Evolutionary conservation across 35 echinoderm and acorn worm genomes (phyloP), one percentile per base, ranked within the genome.

Genomic region (Apostichopus japonicus): DNA sequence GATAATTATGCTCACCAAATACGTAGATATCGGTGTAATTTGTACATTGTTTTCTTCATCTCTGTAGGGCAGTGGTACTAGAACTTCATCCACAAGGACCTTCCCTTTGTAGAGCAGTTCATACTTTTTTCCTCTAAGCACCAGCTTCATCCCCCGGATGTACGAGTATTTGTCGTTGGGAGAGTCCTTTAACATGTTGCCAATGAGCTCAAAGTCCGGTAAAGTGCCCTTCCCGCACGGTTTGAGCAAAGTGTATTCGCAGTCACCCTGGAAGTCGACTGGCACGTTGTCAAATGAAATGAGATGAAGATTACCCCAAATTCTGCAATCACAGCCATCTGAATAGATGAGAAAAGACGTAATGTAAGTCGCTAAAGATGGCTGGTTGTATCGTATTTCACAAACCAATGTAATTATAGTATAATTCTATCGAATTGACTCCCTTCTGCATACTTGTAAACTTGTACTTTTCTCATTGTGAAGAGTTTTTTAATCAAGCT

Each of bases 291-390:
- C 65, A 27, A 27, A 27, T 27, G 25, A 27, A 27, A 27, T 27
- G 25, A 27, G 25, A 27, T 27, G 25, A 27, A 27, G 25, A 27
- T 27, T 27, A 27, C 25, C 25, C 25, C 25, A 27, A 0, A 27
- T 27, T 27, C 25, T 87, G 92, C 87, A 93, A 24, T 86, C 81
- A 59, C 92, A 93, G 21, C 77, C 53, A n/a, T 83, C 92, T 53
- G 72, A 27, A 23, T 77, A 93, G 70, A 87, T 55, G 83, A 86
- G 78, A 7, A 19, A 53, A 4, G 15, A 14, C 8, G 54, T 70
- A 78, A 87, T 82, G 86, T 87, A 93, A 4, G 92, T 87, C 15
- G 10, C 14, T 54, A 72, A 77, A 27, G 25, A 1, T 27, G 25
- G 25, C 25, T 27, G 25, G 25, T 27, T 27, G 25, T 27, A 27